These are phyloP conservation scores for Acanthochromis polyacanthus DNA, from an alignment of 2,113 vertebrate species.

Conservation along the genomic window DNA sequence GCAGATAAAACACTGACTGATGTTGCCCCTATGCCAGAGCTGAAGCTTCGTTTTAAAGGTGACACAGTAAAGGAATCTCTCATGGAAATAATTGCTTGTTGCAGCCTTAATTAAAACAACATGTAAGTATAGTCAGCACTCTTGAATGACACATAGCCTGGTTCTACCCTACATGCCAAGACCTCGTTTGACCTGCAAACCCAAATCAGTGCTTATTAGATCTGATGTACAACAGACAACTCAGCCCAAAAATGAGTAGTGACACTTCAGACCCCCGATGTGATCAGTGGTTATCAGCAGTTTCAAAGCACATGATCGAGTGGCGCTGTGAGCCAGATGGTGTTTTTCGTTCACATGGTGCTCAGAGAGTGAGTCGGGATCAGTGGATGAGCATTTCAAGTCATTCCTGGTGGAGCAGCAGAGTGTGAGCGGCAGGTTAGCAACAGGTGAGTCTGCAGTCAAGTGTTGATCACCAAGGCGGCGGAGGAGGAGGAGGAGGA, in stretches of 20 bases:
- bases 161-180: neutral
- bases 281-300: conserved; percentile 36
- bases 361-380: conserved; percentile 31
- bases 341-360: conserved; percentile 6
- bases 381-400: conserved; percentile 67
- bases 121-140: too few species aligned
- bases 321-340: conserved; percentile 26
- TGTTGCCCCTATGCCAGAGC: too few species aligned
- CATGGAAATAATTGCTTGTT: too few species aligned
- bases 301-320: conserved; percentile 28
- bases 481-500: conserved; percentile 17
- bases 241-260: neutral
- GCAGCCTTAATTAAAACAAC: too few species aligned
- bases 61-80: too few species aligned
- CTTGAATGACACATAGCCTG: too few species aligned
- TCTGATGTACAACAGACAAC: neutral
- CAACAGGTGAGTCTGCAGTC: conserved; percentile 52
- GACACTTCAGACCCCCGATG: conserved; percentile 21
- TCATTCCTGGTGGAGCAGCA: conserved; percentile 64
- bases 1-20: too few species aligned
- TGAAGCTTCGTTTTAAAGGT: too few species aligned
- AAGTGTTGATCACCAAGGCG: conserved; percentile 59
- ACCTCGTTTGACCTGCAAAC: conserved; percentile 27
- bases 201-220: neutral
- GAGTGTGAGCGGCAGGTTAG: conserved; percentile 63